Conservation (phyloP, 2,113 vertebrate species). For the Periophthalmodon schlosseri region DNA sequence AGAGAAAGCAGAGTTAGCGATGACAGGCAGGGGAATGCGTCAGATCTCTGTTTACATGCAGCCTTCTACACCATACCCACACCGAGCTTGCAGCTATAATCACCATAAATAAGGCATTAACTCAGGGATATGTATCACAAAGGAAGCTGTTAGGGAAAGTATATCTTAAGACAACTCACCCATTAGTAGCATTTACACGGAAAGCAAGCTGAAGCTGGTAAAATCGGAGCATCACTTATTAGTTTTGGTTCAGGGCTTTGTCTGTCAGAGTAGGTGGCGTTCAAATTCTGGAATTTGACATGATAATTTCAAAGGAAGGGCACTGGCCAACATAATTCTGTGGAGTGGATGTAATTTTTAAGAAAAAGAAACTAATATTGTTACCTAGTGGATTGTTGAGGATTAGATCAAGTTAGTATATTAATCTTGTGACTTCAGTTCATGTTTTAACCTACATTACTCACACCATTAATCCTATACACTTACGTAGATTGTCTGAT, state of each 20-base stretch:
- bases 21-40: slow-evolving; percentile 62
- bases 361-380: too few relatives aligned
- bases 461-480: too few relatives aligned
- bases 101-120: slow-evolving; percentile 13
- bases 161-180: slow-evolving; percentile 13
- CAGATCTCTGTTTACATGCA: slow-evolving; percentile 63
- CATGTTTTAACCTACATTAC: too few relatives aligned
- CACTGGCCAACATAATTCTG: not conserved
- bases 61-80: slow-evolving; percentile 6
- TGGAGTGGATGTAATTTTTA: too few relatives aligned
- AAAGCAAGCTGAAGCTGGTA: not conserved
- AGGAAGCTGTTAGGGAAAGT: slow-evolving; percentile 15
- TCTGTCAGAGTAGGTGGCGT: not conserved
- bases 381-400: too few relatives aligned
- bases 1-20: slow-evolving; percentile 52
- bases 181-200: slow-evolving; percentile 19
- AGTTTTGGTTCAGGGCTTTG: not conserved
- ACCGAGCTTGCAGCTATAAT: slow-evolving; percentile 2
- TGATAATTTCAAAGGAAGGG: not conserved
- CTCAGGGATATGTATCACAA: slow-evolving; percentile 8
- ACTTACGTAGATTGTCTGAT: too few relatives aligned
- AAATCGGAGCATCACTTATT: not conserved
- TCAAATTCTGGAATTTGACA: not conserved
- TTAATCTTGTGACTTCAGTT: too few relatives aligned
- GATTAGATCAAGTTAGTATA: too few relatives aligned